These are phyloP conservation scores for Rhaphigaster nebulosa DNA, from an alignment of 2,888 invertebrate genomes.

Conservation along the genomic window DNA sequence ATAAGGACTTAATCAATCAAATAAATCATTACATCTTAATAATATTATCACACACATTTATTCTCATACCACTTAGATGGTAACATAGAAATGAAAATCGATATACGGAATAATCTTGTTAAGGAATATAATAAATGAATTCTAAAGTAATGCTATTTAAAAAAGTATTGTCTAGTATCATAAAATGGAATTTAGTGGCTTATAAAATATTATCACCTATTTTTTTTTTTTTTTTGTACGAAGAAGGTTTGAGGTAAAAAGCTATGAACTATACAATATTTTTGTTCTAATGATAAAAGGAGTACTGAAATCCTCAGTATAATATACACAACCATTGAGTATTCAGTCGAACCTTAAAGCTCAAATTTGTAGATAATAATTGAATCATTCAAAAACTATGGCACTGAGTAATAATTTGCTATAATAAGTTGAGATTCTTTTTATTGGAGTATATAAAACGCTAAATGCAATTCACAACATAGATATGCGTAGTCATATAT, in stretches of 20 bases:
- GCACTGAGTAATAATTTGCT: conserved; percentile 13
- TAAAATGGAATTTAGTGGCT: conserved; percentile 1
- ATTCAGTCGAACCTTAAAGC: conserved; percentile 57
- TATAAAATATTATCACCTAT: conserved; percentile 39
- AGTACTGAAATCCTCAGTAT: conserved; percentile 52
- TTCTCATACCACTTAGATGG: background rate
- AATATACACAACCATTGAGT: conserved; percentile 59
- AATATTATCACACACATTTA: background rate
- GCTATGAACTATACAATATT: background rate
- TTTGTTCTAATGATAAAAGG: conserved; percentile 30
- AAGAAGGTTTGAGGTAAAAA: background rate
- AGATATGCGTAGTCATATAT: background rate
- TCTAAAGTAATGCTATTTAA: background rate
- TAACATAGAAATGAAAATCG: background rate
- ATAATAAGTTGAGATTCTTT: background rate
- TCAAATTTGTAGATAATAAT: conserved; percentile 11
- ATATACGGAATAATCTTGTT: background rate
- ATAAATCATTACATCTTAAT: background rate
- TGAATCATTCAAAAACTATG: background rate
- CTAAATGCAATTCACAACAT: conserved; percentile 19
- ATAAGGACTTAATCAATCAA: background rate
- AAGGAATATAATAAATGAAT: background rate
- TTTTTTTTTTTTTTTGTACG: conserved; percentile 19
- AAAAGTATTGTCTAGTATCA: conserved; percentile 41
- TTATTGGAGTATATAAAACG: background rate